These are phyloP conservation scores for Camponotus pennsylvanicus DNA, from an alignment of 1,140 invertebrate species.

Conservation along the genomic window DNA sequence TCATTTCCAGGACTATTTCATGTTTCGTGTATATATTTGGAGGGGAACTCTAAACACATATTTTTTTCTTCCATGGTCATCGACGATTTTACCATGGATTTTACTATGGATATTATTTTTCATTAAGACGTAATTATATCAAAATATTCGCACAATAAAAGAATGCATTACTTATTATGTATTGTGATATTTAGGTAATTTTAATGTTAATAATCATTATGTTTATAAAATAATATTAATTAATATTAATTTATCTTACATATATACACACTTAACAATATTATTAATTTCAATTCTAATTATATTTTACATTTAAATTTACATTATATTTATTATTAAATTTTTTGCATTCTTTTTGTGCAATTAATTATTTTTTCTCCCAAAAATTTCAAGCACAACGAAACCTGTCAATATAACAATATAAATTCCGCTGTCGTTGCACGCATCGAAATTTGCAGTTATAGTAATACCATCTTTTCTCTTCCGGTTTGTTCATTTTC, in stretches of 20 bases:
- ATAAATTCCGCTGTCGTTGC: neutral
- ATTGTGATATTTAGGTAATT: constrained; percentile 12
- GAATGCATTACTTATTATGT: neutral
- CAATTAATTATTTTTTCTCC: neutral
- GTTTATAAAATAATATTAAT: neutral
- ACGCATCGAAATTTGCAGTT: constrained; percentile 19
- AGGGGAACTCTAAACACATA: constrained; percentile 65
- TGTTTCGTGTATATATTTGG: constrained; percentile 59
- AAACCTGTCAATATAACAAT: neutral
- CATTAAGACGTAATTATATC: neutral
- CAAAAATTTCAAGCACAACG: neutral
- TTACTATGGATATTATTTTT: constrained; percentile 38
- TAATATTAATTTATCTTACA: neutral
- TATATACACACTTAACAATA: neutral
- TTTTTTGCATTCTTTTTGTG: neutral
- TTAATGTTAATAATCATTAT: neutral
- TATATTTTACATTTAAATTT: neutral
- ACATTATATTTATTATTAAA: neutral
- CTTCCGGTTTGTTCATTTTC: constrained; percentile 32
- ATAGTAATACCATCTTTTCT: constrained; percentile 19
- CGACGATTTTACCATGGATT: constrained; percentile 19
- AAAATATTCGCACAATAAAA: constrained; percentile 9
- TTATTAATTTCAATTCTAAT: neutral
- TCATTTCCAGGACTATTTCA: constrained; percentile 67
- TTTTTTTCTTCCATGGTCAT: constrained; percentile 57